Evolutionary conservation across 2,888 invertebrate species (phyloP).

Genomic region (Dryobotodes eremita): DNA sequence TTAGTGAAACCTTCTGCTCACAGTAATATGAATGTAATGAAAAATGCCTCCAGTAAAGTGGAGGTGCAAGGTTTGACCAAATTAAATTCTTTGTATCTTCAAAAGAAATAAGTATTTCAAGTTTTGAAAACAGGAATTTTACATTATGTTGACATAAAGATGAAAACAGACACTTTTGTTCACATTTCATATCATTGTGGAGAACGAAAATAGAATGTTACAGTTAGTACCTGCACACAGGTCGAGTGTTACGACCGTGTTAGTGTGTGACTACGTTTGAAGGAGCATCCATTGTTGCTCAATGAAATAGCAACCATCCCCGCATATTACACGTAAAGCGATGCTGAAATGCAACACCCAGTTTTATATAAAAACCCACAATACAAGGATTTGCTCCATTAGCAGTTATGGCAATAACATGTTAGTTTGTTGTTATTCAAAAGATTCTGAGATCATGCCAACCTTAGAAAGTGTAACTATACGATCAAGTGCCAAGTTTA

Average conservation of each 20-base stretch:
- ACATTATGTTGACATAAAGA: neutral
- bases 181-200: neutral
- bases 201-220: neutral
- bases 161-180: neutral
- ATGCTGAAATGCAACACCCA: slow-evolving; percentile 58
- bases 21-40: slow-evolving; percentile 52
- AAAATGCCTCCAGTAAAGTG: slow-evolving; percentile 36
- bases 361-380: slow-evolving; percentile 57
- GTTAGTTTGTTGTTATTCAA: slow-evolving; percentile 56
- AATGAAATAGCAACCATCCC: slow-evolving; percentile 59
- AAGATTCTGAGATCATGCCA: slow-evolving; percentile 59
- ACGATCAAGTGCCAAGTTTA: slow-evolving; percentile 33
- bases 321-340: slow-evolving; percentile 62
- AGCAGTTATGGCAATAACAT: slow-evolving; percentile 54
- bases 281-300: slow-evolving; percentile 68
- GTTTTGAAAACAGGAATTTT: neutral
- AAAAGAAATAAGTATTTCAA: neutral
- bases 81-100: slow-evolving; percentile 19
- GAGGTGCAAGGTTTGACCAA: slow-evolving; percentile 15
- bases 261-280: slow-evolving; percentile 52
- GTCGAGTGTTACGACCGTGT: slow-evolving; percentile 25
- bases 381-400: slow-evolving; percentile 54
- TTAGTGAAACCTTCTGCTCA: slow-evolving; percentile 49
- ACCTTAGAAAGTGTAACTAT: slow-evolving; percentile 52
- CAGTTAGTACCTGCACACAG: slow-evolving; percentile 2